Conservation (phyloP, 2,797 vertebrate genomes). For the Acanthurus leucopareius region DNA sequence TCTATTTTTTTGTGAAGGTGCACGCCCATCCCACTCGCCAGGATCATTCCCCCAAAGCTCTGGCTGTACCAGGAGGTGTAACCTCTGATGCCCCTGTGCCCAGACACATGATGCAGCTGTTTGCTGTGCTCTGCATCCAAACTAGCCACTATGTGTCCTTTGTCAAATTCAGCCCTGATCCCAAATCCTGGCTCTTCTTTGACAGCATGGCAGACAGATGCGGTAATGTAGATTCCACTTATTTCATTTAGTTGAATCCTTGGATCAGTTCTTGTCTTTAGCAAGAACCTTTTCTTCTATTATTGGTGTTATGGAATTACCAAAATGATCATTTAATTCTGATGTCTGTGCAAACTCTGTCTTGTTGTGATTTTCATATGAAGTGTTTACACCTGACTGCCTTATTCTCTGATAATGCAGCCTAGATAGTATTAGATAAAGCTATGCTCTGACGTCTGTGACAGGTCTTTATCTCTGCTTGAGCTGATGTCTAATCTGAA, state of each 20-base stretch:
- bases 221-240: slow-evolving; percentile 65
- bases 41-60: slow-evolving; percentile 71
- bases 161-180: slow-evolving; percentile 84
- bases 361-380: slow-evolving; percentile 33
- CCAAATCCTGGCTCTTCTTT: slow-evolving; percentile 89
- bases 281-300: background rate
- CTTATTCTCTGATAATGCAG: slow-evolving; percentile 45
- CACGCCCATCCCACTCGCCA: slow-evolving; percentile 78
- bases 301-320: background rate
- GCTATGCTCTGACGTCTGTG: slow-evolving; percentile 52
- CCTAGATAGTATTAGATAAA: slow-evolving; percentile 57
- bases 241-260: background rate
- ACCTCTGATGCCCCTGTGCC: slow-evolving; percentile 44
- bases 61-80: slow-evolving; percentile 54
- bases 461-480: slow-evolving; percentile 50
- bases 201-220: slow-evolving; percentile 90
- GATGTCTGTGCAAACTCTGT: slow-evolving; percentile 41
- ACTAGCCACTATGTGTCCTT: slow-evolving; percentile 91
- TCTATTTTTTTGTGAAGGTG: slow-evolving; percentile 73
- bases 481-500: slow-evolving; percentile 62
- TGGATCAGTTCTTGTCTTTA: background rate
- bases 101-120: slow-evolving; percentile 82
- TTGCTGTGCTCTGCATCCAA: slow-evolving; percentile 89
- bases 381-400: slow-evolving; percentile 20
- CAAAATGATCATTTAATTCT: background rate